These are phyloP conservation scores for Aphidius ervi DNA, from an alignment of 1,140 invertebrate species.

Conservation along the genomic window DNA sequence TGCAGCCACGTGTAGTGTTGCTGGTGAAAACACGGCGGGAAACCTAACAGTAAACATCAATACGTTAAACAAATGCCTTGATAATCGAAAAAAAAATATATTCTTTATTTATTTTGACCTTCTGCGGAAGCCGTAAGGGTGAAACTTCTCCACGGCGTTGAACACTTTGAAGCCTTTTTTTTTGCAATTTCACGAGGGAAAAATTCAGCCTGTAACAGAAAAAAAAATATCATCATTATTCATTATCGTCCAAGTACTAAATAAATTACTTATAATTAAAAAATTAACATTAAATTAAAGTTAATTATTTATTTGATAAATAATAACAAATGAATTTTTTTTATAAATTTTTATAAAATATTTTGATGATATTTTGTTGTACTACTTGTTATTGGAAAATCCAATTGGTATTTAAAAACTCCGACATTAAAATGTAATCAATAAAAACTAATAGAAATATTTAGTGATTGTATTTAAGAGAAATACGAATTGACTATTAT, in stretches of 20 bases:
- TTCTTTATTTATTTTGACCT: constrained; percentile 27
- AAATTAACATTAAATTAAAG: too few species aligned
- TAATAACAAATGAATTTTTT: too few species aligned
- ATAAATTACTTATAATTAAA: too few species aligned
- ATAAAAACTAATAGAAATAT: constrained; percentile 14
- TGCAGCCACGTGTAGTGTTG: constrained; percentile 47
- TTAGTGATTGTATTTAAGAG: constrained; percentile 7
- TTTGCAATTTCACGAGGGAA: constrained; percentile 43
- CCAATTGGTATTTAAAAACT: constrained; percentile 1
- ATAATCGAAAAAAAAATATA: background rate
- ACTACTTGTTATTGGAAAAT: constrained; percentile 7
- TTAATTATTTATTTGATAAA: too few species aligned
- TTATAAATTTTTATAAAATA: too few species aligned
- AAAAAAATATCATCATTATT: constrained; percentile 8
- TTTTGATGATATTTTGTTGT: too few species aligned
- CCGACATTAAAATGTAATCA: background rate
- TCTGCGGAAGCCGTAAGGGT: constrained; percentile 53
- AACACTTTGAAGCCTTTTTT: constrained; percentile 55
- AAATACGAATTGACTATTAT: constrained; percentile 20
- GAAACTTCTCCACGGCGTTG: constrained; percentile 53
- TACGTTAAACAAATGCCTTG: background rate
- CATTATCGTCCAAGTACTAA: too few species aligned
- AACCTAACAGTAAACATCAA: constrained; percentile 39
- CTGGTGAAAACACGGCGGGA: constrained; percentile 52
- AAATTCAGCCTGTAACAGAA: constrained; percentile 48